These are phyloP conservation scores for Aleiodes alternator DNA, from an alignment of 2,888 invertebrate genomes.

Conservation along the genomic window DNA sequence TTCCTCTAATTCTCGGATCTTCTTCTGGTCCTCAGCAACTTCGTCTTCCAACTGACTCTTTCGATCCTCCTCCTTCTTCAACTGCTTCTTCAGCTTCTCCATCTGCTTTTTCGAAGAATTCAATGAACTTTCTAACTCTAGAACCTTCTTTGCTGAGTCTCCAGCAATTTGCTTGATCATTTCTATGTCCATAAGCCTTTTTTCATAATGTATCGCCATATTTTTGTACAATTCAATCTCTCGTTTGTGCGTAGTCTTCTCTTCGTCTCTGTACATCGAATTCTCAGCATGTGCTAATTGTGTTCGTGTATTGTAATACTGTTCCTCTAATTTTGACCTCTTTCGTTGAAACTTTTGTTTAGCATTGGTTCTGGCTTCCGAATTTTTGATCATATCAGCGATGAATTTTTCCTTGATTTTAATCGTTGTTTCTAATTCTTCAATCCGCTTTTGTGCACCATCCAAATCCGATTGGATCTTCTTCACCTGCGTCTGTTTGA, in stretches of 20 bases:
- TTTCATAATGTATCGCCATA: conserved; percentile 76
- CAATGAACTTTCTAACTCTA: conserved; percentile 84
- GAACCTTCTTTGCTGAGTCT: conserved; percentile 81
- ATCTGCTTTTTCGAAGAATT: conserved; percentile 86
- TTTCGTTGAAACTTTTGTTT: conserved; percentile 81
- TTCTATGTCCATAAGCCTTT: conserved; percentile 77
- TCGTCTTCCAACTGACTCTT: conserved; percentile 83
- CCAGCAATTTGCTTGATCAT: conserved; percentile 79
- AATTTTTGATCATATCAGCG: conserved; percentile 81
- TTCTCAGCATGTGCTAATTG: conserved; percentile 78
- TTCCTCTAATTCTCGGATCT: conserved; percentile 75
- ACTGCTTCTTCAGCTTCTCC: conserved; percentile 84
- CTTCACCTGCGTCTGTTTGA: conserved; percentile 72
- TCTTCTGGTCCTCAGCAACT: conserved; percentile 77
- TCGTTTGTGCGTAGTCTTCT: conserved; percentile 70
- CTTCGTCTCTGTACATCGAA: conserved; percentile 60
- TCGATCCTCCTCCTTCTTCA: conserved; percentile 85
- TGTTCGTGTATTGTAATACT: conserved; percentile 79
- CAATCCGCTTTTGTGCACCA: conserved; percentile 82
- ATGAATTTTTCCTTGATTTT: conserved; percentile 86
- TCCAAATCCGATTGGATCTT: conserved; percentile 79
- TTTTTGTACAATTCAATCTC: conserved; percentile 75
- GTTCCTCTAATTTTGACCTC: conserved; percentile 79
- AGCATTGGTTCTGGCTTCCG: conserved; percentile 78
- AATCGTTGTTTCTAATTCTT: conserved; percentile 83